A percentile compares a stretch with the other conserved stretches of the same genome.
phyloP scores from a whole-genome alignment of 2,888 invertebrate genomes.

The Metallyticus violacea region DNA sequence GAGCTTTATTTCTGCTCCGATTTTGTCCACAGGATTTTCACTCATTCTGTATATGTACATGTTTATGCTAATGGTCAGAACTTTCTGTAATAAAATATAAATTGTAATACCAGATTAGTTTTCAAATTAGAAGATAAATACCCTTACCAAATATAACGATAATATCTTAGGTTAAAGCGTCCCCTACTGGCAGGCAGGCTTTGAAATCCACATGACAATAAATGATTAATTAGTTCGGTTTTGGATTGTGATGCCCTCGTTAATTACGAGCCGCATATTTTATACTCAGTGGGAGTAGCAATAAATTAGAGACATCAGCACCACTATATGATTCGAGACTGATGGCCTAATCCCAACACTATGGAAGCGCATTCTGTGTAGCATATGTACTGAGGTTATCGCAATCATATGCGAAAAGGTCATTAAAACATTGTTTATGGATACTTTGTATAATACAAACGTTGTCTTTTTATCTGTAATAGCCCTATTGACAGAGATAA shows the following conservation, averaged over 20 bases:
- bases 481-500: neutral
- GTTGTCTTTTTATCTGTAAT: neutral
- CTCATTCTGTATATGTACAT: no score
- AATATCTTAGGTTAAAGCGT: no score
- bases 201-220: neutral
- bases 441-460: neutral
- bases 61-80: no score
- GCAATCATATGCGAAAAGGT: neutral
- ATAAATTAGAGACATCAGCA: neutral
- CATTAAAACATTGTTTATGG: neutral
- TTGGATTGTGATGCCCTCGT: neutral
- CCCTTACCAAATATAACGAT: no score
- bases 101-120: no score
- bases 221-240: neutral
- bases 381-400: neutral
- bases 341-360: neutral
- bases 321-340: neutral
- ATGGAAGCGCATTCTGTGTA: neutral
- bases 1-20: no score
- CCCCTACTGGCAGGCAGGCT: no score
- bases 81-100: no score
- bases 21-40: no score
- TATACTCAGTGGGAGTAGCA: neutral
- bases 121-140: no score
- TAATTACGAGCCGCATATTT: neutral